Base-by-base conservation (phyloP, 2,113 vertebrate species). In the Varanus komodoensis region DNA sequence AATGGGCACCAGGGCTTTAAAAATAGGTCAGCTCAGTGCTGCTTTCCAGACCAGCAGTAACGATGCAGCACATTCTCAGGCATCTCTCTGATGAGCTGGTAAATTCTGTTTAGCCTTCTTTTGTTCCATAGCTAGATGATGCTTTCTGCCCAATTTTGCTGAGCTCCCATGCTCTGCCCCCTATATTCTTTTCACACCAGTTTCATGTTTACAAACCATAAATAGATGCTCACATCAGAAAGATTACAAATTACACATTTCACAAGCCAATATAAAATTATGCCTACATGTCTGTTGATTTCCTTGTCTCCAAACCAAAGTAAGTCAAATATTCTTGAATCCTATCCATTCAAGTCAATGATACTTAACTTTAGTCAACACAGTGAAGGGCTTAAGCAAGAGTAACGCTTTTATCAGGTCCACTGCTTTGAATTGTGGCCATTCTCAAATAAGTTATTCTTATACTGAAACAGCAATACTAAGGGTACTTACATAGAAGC, bases 21-120 rank as follows among this genome's bases (percentile, higher is more conserved):
- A 71, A 89, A 74, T 83, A 75, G 68, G 34, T 83, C 69, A 61
- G 6, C n/a, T 83, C 69, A n/a, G 25, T 29, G 8, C 3, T 74
- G 19, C 50, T 73, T n/a, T 89, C 71, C 77, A 64, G 48, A 77
- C 21, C 61, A 69, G 23, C 61, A 69, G 57, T 25, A 64, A 0
- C 92, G 19, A 89, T 67, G 87, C 71, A 82, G 83, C 74, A 79
- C 0, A 86, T 83, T 92, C 23, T 82, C 12, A 50, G 71, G 87
- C 32, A 54, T 5, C 0, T 0, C 25, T 69, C 25, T 84, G 38
- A 69, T 61, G 12, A 0, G 4, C 69, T 86, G 38, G 77, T 89
- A 25, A 90, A 52, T 86, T 90, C 23, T 92, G 74, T 52, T 73
- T 79, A 67, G 90, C 38, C n/a, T 79, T 29, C 19, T 23, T 38